Evolutionary conservation across 2,888 invertebrate genomes (phyloP), one percentile per base, ranked within the genome.

Genomic region (Liodrosophila aerea): DNA sequence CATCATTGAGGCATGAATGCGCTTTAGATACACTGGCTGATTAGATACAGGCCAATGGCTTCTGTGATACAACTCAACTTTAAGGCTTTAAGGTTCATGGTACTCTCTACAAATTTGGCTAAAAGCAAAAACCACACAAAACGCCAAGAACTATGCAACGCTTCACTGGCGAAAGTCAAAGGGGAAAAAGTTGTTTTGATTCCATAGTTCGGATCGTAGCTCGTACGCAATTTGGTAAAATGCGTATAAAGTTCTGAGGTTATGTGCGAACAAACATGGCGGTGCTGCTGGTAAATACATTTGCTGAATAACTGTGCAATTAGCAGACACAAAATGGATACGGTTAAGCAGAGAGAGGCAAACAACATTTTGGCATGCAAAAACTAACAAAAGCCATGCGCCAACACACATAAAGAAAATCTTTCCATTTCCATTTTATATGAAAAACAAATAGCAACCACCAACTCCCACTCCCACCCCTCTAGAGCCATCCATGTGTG

Each of bases 1-100:
- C 83, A 73, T 82, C 82, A 74, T 52, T 83, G 81, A 77, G 76
- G 74, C 83, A 81, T 85, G 83, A 83, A 77, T 76, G 81, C 72
- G 67, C 70, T 77, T 77, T 40, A 33, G 62, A 69, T 71, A 73
- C 64, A 57, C 59, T 57, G 70, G 45, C 73, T 73, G 77, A 81
- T 84, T 84, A 84, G 57, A 46, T 43, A 73, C 81, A 40, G 41
- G 49, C 65, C 60, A 62, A 31, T 66, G 40, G 60, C 16, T 39
- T 15, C 9, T 40, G 31, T 13, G 12, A 2, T 37, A 11, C 13
- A 2, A 18, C 16, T 16, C 27, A 8, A 16, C 59, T 47, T 82
- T 64, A 64, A 76, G 63, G 50, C 33, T 72, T 78, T 65, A 74
- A 78, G 44, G 37, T 36, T 11, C n/a, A 13, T 34, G 12, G 31